Conservation (phyloP, 2,113 vertebrate species). For the Oceanites oceanicus region DNA sequence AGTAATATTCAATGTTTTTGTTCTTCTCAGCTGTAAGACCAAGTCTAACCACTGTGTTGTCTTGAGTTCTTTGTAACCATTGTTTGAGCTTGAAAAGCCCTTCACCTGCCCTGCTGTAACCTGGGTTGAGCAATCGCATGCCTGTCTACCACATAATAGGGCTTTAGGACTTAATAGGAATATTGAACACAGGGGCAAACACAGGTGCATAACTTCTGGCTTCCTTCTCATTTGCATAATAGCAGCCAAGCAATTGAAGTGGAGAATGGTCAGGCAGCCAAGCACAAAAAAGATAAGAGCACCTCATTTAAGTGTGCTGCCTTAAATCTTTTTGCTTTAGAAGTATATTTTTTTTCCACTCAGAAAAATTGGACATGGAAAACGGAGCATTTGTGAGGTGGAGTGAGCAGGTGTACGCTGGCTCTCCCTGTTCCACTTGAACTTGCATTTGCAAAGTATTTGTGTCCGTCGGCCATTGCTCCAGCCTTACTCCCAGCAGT, state of each 20-base stretch:
- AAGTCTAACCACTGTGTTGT: neutral
- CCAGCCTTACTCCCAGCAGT: neutral
- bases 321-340: slow-evolving; percentile 23
- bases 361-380: neutral
- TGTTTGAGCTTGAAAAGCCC: slow-evolving; percentile 41
- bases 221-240: slow-evolving; percentile 71
- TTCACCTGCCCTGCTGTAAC: slow-evolving; percentile 58
- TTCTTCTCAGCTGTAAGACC: neutral
- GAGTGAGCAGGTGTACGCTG: slow-evolving; percentile 47
- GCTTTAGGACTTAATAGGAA: slow-evolving; percentile 53
- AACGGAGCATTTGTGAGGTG: slow-evolving; percentile 14
- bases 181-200: slow-evolving; percentile 63
- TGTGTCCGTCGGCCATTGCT: neutral
- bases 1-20: neutral
- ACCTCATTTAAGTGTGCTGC: neutral
- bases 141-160: slow-evolving; percentile 33
- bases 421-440: neutral
- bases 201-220: slow-evolving; percentile 71
- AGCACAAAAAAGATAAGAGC: slow-evolving; percentile 52
- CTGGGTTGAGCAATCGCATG: slow-evolving; percentile 37
- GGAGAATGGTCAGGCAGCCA: slow-evolving; percentile 51
- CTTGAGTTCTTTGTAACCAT: slow-evolving; percentile 45
- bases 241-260: slow-evolving; percentile 59
- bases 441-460: slow-evolving; percentile 1
- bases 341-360: neutral